Conservation (phyloP, 2,797 vertebrate genomes). For the Sebastes hubbsi region DNA sequence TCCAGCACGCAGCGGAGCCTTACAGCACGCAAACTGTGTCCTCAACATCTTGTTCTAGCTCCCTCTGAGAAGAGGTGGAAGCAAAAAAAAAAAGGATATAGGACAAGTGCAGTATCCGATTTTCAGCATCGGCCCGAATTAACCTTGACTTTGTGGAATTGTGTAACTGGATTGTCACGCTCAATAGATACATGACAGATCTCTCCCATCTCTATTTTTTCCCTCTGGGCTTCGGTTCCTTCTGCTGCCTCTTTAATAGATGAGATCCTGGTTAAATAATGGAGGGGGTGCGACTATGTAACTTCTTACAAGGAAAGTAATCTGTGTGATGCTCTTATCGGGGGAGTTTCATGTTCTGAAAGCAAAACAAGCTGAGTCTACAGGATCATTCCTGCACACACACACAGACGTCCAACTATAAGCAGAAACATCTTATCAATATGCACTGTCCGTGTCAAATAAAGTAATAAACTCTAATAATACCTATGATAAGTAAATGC, state of each 20-base stretch:
- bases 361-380: background rate
- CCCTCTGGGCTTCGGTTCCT: background rate
- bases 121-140: background rate
- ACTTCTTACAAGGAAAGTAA: conserved; percentile 2
- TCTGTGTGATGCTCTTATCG: background rate
- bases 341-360: background rate
- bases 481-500: background rate
- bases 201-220: background rate
- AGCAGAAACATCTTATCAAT: background rate
- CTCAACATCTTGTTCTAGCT: conserved; percentile 13
- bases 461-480: no score
- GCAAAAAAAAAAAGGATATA: background rate
- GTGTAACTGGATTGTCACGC: background rate
- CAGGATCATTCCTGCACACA: background rate
- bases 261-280: conserved; percentile 26
- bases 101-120: background rate
- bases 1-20: conserved; percentile 22
- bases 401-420: background rate
- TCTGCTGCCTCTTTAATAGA: conserved; percentile 12
- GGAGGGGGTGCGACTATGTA: background rate
- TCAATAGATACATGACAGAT: background rate
- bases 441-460: no score
- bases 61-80: background rate
- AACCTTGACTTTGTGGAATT: background rate
- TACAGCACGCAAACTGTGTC: conserved; percentile 12